These are phyloP conservation scores for Laothoe populi DNA, from an alignment of 2,888 invertebrate species.

Conservation along the genomic window DNA sequence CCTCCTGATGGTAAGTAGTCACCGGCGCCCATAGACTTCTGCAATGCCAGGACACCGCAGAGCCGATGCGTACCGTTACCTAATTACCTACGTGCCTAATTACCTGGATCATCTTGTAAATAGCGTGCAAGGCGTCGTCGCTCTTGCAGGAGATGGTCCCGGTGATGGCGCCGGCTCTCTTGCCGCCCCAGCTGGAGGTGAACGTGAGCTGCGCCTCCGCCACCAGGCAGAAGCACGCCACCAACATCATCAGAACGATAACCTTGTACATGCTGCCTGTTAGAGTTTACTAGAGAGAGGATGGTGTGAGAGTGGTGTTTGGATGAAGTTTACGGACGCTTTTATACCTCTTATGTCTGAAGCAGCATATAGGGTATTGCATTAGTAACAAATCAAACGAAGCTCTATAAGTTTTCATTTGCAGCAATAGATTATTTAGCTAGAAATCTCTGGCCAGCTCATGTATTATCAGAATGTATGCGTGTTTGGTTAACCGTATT, in stretches of 20 bases:
- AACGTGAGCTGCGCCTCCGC: conserved; percentile 82
- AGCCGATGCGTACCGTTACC: no score
- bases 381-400: conserved; percentile 42
- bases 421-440: neutral
- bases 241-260: conserved; percentile 51
- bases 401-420: conserved; percentile 38
- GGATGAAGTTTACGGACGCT: conserved; percentile 27
- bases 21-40: no score
- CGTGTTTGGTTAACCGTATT: no score
- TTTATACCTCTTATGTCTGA: conserved; percentile 50
- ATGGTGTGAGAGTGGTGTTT: conserved; percentile 40
- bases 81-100: neutral
- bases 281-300: conserved; percentile 20
- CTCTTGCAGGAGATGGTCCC: conserved; percentile 61
- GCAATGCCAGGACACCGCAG: no score
- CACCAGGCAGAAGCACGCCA: conserved; percentile 57
- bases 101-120: conserved; percentile 74
- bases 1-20: no score
- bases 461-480: no score
- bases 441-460: no score
- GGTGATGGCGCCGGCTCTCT: conserved; percentile 58
- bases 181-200: conserved; percentile 83
- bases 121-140: conserved; percentile 64
- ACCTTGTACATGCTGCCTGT: conserved; percentile 56
- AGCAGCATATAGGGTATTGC: neutral